phyloP scores from a whole-genome alignment of 2,888 invertebrate genomes.

The Philonicus albiceps region DNA sequence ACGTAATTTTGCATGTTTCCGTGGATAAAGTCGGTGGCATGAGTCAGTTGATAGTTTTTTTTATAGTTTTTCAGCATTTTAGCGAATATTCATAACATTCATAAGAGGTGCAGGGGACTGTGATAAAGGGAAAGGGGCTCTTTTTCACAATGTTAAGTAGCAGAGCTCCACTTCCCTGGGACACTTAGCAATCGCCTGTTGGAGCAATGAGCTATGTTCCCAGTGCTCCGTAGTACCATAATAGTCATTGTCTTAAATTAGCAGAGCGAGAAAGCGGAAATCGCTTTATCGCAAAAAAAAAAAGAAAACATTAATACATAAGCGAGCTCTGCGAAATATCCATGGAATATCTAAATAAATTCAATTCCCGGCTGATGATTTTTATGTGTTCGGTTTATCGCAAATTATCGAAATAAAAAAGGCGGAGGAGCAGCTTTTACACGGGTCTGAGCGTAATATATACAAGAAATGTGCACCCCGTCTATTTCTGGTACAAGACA shows the following conservation, averaged over 20 bases:
- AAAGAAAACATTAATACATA: constrained; percentile 1
- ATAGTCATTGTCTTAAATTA: constrained; percentile 39
- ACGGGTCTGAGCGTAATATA: background rate
- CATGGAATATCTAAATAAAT: constrained; percentile 34
- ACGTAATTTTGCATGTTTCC: background rate
- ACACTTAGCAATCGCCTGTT: constrained; percentile 26
- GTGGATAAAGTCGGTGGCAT: background rate
- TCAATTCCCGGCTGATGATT: constrained; percentile 11
- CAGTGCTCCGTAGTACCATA: background rate
- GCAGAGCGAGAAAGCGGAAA: constrained; percentile 39
- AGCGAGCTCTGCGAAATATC: constrained; percentile 31
- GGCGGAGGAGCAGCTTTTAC: background rate
- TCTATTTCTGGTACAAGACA: constrained; percentile 21
- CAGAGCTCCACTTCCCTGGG: background rate
- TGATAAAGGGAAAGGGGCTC: background rate
- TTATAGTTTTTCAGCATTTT: background rate
- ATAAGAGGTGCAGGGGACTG: background rate
- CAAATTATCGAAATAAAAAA: constrained; percentile 6
- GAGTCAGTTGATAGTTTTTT: background rate
- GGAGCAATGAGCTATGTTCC: background rate
- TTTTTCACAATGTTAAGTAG: constrained; percentile 1
- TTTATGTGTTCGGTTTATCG: constrained; percentile 31
- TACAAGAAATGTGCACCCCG: constrained; percentile 7
- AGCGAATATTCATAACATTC: background rate
- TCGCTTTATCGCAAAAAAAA: constrained; percentile 18